Base-by-base conservation (phyloP, 1,140 invertebrate genomes). In the Hypothenemus hampei region DNA sequence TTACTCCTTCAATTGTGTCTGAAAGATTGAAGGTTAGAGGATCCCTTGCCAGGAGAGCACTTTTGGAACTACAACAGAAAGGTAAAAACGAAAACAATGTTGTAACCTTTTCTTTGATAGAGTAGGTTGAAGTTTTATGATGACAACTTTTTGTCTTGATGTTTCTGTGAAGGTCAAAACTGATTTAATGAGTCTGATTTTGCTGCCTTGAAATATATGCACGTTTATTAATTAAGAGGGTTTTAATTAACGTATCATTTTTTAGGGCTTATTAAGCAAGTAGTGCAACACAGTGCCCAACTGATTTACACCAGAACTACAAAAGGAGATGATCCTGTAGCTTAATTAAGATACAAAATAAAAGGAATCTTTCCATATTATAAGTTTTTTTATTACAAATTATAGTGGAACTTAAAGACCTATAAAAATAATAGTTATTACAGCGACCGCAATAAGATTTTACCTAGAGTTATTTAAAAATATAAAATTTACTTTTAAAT, bases 1-100 rank as follows among this genome's bases (percentile, higher is more conserved):
- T 99, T 72, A 99, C 97, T 26, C 97, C 97, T 22, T 97, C 96
- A 11, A 93, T 99, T 37, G 93, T 99, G 3, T 97, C 93, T 70
- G 97, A 99, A 82, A 86, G 97, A 68, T 77, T 99, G 70, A 99
- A 99, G 78, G 91, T 99, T 58, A 79, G 97, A 65, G 97, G 93
- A 56, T 98, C 96, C 21, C 77, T 99, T n/a, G 97, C 97, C 1
- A 89, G 94, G 72, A 80, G 86, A 69, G 96, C 93, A 40, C 79
- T 99, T 7, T 84, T 89, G 58, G 95, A 99, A 78, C 80, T 99
- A 29, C 84, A 89, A 66, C 83, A 89, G 60, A 96, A 96, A 81
- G 93, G 90, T 89, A 36, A 40, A n/a, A 15, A 31, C 5, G 24
- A 43, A 41, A 54, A 24, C 23, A 43, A 33, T 13, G 33, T 33